phyloP scores from a whole-genome alignment of 2,888 invertebrate genomes.

The Hyles lineata region DNA sequence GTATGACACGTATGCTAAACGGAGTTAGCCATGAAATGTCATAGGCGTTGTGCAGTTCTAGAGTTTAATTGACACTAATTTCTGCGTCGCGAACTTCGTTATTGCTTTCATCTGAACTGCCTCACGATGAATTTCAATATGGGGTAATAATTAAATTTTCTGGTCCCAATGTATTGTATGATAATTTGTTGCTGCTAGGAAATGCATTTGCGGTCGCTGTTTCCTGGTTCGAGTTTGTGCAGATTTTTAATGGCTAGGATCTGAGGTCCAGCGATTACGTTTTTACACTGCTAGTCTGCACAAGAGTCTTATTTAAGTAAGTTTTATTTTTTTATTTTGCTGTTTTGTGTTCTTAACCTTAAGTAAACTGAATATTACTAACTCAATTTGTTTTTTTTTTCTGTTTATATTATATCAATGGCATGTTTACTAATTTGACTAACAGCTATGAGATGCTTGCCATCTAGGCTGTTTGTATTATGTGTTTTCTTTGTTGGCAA shows the following conservation, averaged over 20 bases:
- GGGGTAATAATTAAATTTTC: neutral
- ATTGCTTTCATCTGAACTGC: neutral
- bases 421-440: neutral
- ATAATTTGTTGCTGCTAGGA: slow-evolving; percentile 4
- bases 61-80: slow-evolving; percentile 5
- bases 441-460: no score
- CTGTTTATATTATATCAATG: neutral
- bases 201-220: neutral
- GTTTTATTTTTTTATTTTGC: neutral
- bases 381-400: neutral
- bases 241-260: neutral
- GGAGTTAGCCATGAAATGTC: slow-evolving; percentile 10
- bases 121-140: no score
- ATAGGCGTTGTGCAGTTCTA: neutral
- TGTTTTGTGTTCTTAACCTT: neutral
- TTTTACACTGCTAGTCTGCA: neutral
- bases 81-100: neutral
- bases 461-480: no score
- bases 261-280: neutral
- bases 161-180: neutral
- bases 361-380: neutral
- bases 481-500: no score
- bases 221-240: slow-evolving; percentile 11
- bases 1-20: neutral
- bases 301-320: neutral